Conservation (phyloP, 2,113 vertebrate species). For the Gymnorhina tibicen region DNA sequence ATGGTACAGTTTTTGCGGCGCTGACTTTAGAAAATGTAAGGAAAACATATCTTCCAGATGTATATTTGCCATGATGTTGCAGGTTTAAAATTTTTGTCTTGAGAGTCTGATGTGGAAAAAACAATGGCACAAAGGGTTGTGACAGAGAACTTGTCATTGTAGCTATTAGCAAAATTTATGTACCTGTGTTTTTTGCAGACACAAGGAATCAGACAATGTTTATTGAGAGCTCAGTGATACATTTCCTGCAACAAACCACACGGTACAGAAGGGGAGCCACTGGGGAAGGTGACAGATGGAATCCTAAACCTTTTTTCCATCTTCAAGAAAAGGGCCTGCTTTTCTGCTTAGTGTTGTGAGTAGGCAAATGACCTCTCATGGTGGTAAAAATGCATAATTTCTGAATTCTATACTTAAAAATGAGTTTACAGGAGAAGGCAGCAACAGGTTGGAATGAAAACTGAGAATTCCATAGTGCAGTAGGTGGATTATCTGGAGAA, state of each 20-base stretch:
- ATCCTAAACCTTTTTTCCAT: neutral
- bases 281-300: neutral
- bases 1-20: neutral
- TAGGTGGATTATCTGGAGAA: neutral
- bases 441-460: neutral
- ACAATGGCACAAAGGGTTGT: neutral
- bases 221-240: neutral
- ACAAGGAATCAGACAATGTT: neutral
- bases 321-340: neutral
- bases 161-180: neutral
- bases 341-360: neutral
- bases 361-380: neutral
- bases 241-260: neutral
- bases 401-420: neutral
- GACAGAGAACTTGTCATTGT: neutral
- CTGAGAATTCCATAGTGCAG: neutral
- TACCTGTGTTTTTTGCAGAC: neutral
- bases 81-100: neutral
- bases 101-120: slow-evolving; percentile 47
- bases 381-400: neutral
- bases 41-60: neutral
- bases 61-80: neutral
- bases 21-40: neutral
- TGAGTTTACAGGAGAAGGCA: neutral
- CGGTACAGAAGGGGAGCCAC: neutral